Conservation (phyloP, 2,113 vertebrate species). For the Origma solitaria region DNA sequence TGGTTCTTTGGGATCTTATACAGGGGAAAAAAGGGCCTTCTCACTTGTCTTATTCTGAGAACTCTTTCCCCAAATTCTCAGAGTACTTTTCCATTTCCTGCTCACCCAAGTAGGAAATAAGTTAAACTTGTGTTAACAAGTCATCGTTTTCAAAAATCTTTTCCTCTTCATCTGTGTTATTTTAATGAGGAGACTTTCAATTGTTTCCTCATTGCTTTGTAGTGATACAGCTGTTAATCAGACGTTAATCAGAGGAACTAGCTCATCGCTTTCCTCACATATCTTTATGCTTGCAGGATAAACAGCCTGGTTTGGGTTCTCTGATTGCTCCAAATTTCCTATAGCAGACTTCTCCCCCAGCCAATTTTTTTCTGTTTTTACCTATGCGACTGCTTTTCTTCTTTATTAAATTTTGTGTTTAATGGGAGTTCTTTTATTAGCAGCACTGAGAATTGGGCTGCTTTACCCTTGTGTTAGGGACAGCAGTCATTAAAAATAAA, state of each 20-base stretch:
- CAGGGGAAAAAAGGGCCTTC: background rate
- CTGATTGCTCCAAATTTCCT: background rate
- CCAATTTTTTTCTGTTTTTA: background rate
- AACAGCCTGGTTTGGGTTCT: background rate
- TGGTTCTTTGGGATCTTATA: background rate
- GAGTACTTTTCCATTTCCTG: background rate
- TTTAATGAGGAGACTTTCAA: background rate
- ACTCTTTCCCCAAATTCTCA: background rate
- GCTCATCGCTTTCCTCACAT: rapidly evolving
- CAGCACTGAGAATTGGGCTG: background rate
- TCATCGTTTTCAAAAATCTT: background rate
- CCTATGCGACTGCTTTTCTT: background rate
- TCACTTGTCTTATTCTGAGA: background rate
- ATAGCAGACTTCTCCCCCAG: background rate
- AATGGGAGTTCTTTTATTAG: background rate
- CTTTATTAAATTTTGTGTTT: background rate
- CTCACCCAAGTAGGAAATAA: background rate
- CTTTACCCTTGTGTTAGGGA: background rate
- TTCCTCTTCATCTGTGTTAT: background rate
- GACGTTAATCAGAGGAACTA: background rate
- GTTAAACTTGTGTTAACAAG: background rate
- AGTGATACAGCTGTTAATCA: background rate
- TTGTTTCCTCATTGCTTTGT: background rate
- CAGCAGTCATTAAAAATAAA: background rate
- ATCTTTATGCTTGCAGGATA: background rate